phyloP scores from a whole-genome alignment of 2,797 vertebrate species.

The Xenopus petersii region DNA sequence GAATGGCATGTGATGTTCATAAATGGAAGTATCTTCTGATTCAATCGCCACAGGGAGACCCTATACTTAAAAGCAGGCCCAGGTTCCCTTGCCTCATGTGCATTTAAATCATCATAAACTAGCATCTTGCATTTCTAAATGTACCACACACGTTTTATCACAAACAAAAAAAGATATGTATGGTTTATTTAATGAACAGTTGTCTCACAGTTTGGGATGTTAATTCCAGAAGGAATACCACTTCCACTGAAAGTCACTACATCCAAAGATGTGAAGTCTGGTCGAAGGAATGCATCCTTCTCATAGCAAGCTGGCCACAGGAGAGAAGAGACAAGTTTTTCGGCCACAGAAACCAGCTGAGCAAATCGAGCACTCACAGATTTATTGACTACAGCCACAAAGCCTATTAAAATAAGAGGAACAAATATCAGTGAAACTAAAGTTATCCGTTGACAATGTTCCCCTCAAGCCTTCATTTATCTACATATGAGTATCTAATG shows the following conservation, averaged over 20 bases:
- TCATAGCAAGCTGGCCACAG: slow-evolving; percentile 85
- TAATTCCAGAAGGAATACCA: slow-evolving; percentile 89
- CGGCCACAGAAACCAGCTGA: slow-evolving; percentile 78
- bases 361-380: slow-evolving; percentile 86
- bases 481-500: too few species aligned
- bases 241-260: slow-evolving; percentile 88
- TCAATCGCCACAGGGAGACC: too few species aligned
- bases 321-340: slow-evolving; percentile 79
- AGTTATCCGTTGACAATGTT: not conserved
- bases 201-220: slow-evolving; percentile 88
- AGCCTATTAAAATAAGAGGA: slow-evolving; percentile 64
- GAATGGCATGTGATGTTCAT: too few species aligned
- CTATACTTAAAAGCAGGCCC: too few species aligned
- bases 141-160: too few species aligned
- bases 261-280: slow-evolving; percentile 89
- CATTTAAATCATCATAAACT: too few species aligned
- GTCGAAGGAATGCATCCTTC: slow-evolving; percentile 86
- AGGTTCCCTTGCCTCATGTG: too few species aligned
- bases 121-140: too few species aligned
- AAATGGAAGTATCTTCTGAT: too few species aligned
- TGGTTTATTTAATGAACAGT: too few species aligned
- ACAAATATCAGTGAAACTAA: not conserved
- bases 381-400: slow-evolving; percentile 90
- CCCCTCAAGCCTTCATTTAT: too few species aligned
- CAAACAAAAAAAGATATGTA: too few species aligned